These are phyloP conservation scores for Caenorhabditis macrosperma DNA, from an alignment of 2,888 invertebrate species.

Conservation along the genomic window DNA sequence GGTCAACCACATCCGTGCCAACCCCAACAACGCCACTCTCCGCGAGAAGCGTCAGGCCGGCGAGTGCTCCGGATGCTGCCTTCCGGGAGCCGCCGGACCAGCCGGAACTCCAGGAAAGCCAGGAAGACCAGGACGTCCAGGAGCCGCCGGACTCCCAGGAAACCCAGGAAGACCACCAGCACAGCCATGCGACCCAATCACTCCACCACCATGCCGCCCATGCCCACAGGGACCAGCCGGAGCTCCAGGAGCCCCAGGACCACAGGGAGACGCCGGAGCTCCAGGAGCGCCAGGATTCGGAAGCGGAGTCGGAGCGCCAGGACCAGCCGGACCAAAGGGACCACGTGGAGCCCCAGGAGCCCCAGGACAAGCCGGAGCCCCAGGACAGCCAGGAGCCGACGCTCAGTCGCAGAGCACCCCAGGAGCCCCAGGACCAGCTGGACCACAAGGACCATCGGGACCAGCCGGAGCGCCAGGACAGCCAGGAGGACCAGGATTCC, in stretches of 20 bases:
- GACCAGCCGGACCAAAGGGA: constrained; percentile 66
- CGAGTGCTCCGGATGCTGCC: constrained; percentile 73
- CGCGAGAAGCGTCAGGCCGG: constrained; percentile 63
- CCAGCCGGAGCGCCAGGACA: constrained; percentile 60
- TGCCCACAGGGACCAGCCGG: constrained; percentile 71
- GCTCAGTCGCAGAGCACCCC: constrained; percentile 54
- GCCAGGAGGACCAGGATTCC: constrained; percentile 55
- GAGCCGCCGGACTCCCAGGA: constrained; percentile 70
- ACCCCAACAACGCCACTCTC: constrained; percentile 60
- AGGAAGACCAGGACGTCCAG: constrained; percentile 64
- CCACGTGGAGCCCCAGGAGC: constrained; percentile 60
- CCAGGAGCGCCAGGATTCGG: constrained; percentile 69
- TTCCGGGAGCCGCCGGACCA: constrained; percentile 68
- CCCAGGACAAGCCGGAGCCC: constrained; percentile 64
- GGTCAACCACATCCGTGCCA: constrained; percentile 67
- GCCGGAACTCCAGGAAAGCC: constrained; percentile 68
- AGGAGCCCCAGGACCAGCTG: constrained; percentile 68
- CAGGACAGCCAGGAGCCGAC: constrained; percentile 70
- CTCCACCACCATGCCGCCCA: constrained; percentile 68
- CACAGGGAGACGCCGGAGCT: constrained; percentile 66
- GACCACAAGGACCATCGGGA: constrained; percentile 68
- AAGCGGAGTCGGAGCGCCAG: constrained; percentile 60
- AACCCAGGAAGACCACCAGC: constrained; percentile 64
- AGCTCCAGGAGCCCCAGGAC: constrained; percentile 69
- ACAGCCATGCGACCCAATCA: constrained; percentile 63